These are phyloP conservation scores for Mus spretus DNA, from an alignment of 2,797 vertebrate species.

Conservation along the genomic window DNA sequence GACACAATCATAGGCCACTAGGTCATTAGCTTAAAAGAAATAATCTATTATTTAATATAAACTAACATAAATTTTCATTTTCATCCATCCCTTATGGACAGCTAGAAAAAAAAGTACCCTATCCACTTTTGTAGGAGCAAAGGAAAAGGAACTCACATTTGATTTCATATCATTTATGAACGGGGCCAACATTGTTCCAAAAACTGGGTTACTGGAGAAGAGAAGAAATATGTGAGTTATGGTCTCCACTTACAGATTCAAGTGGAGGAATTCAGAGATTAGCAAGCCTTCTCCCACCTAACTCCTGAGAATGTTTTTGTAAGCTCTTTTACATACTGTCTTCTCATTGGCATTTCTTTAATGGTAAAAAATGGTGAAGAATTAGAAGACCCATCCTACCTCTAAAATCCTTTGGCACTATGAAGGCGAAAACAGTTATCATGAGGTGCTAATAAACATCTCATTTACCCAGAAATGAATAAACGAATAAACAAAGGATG, in stretches of 20 bases:
- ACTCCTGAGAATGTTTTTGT: not conserved
- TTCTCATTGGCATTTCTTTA: slow-evolving; percentile 9
- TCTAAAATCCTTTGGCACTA: slow-evolving; percentile 29
- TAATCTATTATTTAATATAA: slow-evolving; percentile 63
- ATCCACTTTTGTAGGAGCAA: slow-evolving; percentile 45
- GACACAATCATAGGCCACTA: slow-evolving; percentile 13
- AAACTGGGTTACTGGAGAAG: not conserved
- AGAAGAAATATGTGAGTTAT: not conserved
- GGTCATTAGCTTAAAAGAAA: slow-evolving; percentile 50
- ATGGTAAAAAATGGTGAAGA: not conserved
- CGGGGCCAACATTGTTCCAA: slow-evolving; percentile 4
- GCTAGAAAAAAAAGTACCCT: slow-evolving; percentile 54
- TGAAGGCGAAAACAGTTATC: slow-evolving; percentile 23
- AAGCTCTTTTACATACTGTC: not conserved
- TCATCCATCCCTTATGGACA: slow-evolving; percentile 36
- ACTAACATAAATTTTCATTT: slow-evolving; percentile 51
- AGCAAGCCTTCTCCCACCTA: not conserved
- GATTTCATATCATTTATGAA: slow-evolving; percentile 65
- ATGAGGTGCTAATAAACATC: not conserved
- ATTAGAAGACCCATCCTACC: slow-evolving; percentile 3
- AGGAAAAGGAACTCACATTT: slow-evolving; percentile 35
- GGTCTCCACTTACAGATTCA: slow-evolving; percentile 17
- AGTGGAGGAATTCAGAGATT: not conserved
- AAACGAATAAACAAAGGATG: not conserved
- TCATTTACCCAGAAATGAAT: not conserved